Base-by-base conservation (phyloP, 2,888 invertebrate genomes). In the Taphrorychus bicolor region DNA sequence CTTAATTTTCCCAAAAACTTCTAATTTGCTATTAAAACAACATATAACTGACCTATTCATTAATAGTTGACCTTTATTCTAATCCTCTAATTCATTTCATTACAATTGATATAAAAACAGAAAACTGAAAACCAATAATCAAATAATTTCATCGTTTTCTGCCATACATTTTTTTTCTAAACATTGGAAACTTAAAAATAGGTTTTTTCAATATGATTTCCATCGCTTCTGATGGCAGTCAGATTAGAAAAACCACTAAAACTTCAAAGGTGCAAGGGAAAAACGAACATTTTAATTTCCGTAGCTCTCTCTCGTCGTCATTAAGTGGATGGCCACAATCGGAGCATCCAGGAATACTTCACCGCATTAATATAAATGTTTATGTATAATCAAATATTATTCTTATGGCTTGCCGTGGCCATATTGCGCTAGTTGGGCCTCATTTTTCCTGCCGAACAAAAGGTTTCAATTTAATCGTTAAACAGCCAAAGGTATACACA, bases 361-460 rank as follows among this genome's bases (percentile, higher is more conserved):
- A 53, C 53, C 18, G n/a, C n/a, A n/a, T 59, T 54, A 68, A 64
- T 52, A 48, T 68, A 69, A 69, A 69, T 69, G 65, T 69, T 69
- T 69, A 65, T 21, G 51, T 42, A 56, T 56, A 40, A 57, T 57
- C 45, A 64, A 70, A 66, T 70, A 66, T 62, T 70, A 70, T 70
- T 70, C 59, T 66, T 70, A 66, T 66, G 66, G 59, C 66, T 70
- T 51, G 66, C 70, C 63, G 70, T 48, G 69, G 61, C 69, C 69
- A 69, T 69, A 69, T 69, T 69, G 69, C 58, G 57, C 61, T 61
- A 58, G 65, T 69, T 61, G 52, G 17, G 32, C 54, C 60, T 51
- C 58, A 66, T 62, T 66, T 64, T 70, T 66, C 59, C 62, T 59
- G 59, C 54, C 59, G 63, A 61, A 70, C 70, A 70, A 70, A 70